Base-by-base conservation (phyloP, 2,797 vertebrate genomes). In the Clarias pachynema region DNA sequence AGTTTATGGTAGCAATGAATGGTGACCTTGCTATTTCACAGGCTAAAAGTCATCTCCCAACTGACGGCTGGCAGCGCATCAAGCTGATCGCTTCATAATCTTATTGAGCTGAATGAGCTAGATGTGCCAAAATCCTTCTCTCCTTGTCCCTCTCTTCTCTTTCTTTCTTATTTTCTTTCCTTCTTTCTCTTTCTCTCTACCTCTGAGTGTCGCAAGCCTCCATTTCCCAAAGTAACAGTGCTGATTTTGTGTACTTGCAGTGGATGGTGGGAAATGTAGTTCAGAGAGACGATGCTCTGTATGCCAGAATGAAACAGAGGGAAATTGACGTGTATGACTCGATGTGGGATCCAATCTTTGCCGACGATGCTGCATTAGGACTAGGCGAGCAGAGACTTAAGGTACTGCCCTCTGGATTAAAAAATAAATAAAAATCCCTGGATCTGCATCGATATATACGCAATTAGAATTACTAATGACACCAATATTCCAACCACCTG, bases 301-400 rank as follows among this genome's bases (percentile, higher is more conserved):
- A 96, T 96, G 95, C 95, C 95, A 95, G 95, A 96, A 96, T 96
- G 95, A 96, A 96, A 96, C 95, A 96, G 95, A 96, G 95, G 95
- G 95, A 96, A 95, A 95, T 96, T 96, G 95, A 96, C 95, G 95
- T 94, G 91, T 95, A 95, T 96, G 95, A 96, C 95, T 95, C 95
- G 94, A 95, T 96, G 95, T 96, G 95, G 95, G 95, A 95, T 95
- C 95, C 95, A 93, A 95, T 96, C 95, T 95, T 95, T 96, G 93
- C 95, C 94, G 95, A 96, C 94, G 95, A 96, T 95, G 94, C 94
- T 91, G 95, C 95, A 93, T 95, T 96, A 95, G 95, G 95, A 96
- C 95, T 96, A 95, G 95, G 95, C 94, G 95, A 96, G 93, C 95
- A 96, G 93, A 96, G 95, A 95, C 95, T 95, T 95, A 96, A 96